Base-by-base conservation (phyloP, 1,140 invertebrate species). In the Sitodiplosis mosellana region DNA sequence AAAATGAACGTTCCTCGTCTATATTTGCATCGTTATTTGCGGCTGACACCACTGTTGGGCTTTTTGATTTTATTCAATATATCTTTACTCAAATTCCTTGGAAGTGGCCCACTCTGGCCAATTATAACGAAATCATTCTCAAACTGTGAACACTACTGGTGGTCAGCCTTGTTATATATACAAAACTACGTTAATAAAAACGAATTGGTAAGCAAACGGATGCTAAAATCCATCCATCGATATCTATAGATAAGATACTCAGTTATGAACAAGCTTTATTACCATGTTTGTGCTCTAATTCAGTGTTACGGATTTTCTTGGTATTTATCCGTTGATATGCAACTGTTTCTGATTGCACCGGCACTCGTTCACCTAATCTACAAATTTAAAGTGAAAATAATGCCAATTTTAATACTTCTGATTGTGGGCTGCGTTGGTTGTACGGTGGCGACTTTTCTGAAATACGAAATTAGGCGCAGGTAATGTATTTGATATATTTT, bases 231-330 rank as follows among this genome's bases (percentile, higher is more conserved):
- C n/a, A n/a, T n/a, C n/a, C n/a, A n/a, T n/a, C n/a, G n/a, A n/a
- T n/a, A n/a, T n/a, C n/a, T n/a, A n/a, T n/a, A n/a, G n/a, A n/a
- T n/a, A n/a, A n/a, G n/a, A n/a, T n/a, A n/a, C n/a, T n/a, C n/a
- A n/a, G n/a, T n/a, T n/a, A n/a, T n/a, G n/a, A n/a, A n/a, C n/a
- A n/a, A n/a, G n/a, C n/a, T n/a, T n/a, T n/a, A n/a, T n/a, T n/a
- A n/a, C n/a, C n/a, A n/a, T n/a, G n/a, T n/a, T n/a, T 53, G 51
- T 33, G 6, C 15, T 43, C 68, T 69, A n/a, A 27, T 27, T 42
- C 63, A 88, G 85, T 91, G 87, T 56, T 80, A 91, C 76, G 83
- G 83, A 38, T 85, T 86, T 70, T 78, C 83, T 0, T 92, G 88
- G 88, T 91, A 90, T 55, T 66, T 92, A 45, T 80, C 87, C 1